Evolutionary conservation across 1,140 invertebrate genomes (phyloP).

Genomic region (Oncopodura yosiiana): DNA sequence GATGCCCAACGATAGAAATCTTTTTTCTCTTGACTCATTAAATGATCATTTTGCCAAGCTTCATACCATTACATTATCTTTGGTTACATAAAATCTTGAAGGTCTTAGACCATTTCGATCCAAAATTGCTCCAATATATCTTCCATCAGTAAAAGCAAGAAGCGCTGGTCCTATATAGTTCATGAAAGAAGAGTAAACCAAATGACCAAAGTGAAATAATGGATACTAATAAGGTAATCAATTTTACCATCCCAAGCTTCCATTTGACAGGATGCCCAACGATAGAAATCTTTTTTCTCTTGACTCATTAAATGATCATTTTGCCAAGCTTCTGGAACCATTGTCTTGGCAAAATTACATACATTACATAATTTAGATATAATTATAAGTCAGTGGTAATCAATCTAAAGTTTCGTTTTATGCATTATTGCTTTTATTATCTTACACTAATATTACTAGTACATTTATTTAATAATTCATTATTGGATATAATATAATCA

Average conservation of each 20-base stretch:
- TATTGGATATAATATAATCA: neutral
- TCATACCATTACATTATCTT: too few species aligned
- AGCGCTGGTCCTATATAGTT: slow-evolving; percentile 89
- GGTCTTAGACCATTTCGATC: slow-evolving; percentile 88
- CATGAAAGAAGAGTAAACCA: too few species aligned
- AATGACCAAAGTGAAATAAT: too few species aligned
- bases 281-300: slow-evolving; percentile 91
- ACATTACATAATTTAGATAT: neutral
- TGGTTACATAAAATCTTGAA: slow-evolving; percentile 90
- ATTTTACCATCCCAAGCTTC: slow-evolving; percentile 99
- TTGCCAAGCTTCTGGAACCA: slow-evolving; percentile 99
- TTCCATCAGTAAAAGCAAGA: slow-evolving; percentile 94
- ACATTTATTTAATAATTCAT: neutral
- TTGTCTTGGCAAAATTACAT: slow-evolving; percentile 84
- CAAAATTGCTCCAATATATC: slow-evolving; percentile 80
- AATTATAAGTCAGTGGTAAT: neutral
- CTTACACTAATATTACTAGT: neutral
- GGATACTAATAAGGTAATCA: too few species aligned
- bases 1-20: slow-evolving; percentile 96
- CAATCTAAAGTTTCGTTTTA: neutral
- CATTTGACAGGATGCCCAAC: slow-evolving; percentile 94
- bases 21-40: slow-evolving; percentile 84
- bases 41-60: slow-evolving; percentile 93
- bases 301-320: slow-evolving; percentile 84
- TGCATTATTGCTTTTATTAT: neutral